Evolutionary conservation across 2,797 vertebrate genomes (phyloP).

Genomic region (Benthosema pterotum): DNA sequence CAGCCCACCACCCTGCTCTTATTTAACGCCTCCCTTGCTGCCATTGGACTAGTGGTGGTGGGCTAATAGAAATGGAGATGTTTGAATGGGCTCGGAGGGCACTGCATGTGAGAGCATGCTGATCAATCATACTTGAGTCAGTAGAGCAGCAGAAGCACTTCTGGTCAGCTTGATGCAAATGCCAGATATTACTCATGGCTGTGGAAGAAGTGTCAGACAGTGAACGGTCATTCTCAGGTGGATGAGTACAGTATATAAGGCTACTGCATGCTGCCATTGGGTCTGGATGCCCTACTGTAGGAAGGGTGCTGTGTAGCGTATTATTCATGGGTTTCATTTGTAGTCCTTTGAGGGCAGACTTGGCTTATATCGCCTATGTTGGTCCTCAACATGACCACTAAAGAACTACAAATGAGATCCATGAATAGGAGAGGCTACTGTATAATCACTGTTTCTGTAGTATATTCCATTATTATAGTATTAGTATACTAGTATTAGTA

Average conservation of each 20-base stretch:
- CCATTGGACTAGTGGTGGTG: constrained; percentile 29
- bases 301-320: too few relatives aligned
- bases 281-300: too few relatives aligned
- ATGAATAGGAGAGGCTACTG: too few relatives aligned
- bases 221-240: constrained; percentile 31
- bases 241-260: constrained; percentile 11
- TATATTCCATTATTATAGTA: too few relatives aligned
- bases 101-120: constrained; percentile 29
- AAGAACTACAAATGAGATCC: too few relatives aligned
- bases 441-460: too few relatives aligned
- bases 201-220: constrained; percentile 29
- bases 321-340: too few relatives aligned
- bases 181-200: constrained; percentile 71
- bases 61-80: constrained; percentile 39
- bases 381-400: too few relatives aligned
- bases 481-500: too few relatives aligned
- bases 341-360: too few relatives aligned
- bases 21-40: constrained; percentile 46
- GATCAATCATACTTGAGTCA: constrained; percentile 76
- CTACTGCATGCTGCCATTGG: too few relatives aligned
- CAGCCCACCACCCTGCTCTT: constrained; percentile 21
- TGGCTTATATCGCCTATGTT: too few relatives aligned
- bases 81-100: constrained; percentile 50
- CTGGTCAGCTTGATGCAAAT: constrained; percentile 38
- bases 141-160: constrained; percentile 49